Base-by-base conservation (phyloP, 30 jellyfish, hydroid and myxozoan species). In the Clytia hemisphaerica region DNA sequence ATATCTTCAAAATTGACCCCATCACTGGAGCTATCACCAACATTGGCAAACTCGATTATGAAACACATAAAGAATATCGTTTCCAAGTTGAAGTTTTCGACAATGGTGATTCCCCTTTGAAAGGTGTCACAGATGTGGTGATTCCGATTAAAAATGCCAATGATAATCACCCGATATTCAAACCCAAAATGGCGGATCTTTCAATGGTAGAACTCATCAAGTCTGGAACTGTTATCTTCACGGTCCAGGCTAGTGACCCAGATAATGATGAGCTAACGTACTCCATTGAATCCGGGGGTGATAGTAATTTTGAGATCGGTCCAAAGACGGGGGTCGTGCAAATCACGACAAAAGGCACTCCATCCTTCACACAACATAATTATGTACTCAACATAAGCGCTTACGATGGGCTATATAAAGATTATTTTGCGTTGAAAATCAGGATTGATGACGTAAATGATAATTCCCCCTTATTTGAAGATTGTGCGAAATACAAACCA, bases 11-110 rank as follows among this genome's bases (percentile, higher is more conserved):
- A 28, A 72, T 89, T 21, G 93, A 89, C 55, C 88, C 92, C 31
- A 71, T 89, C 37, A 80, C 88, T 2, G 98, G 98, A 1, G 93
- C 81, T 38, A 89, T 89, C 53, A 64, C 79, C 24, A 89, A 73
- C 62, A 83, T 89, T 36, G 72, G 81, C 33, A 63, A 77, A 22
- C 95, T 89, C 7, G 98, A 89, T 76, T 80, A 50, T 42, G 98
- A 89, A 28, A 89, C 93, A 24, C 65, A 22, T 55, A 40, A 61
- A 16, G 45, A 24, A 50, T 89, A 89, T 69, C 61, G 76, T 18
- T 89, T 89, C 38, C 84, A 81, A 24, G 98, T 81, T 25, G 67
- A 76, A 50, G 98, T 89, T 15, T 72, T 75, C 32, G 98, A 89
- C 58, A 64, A 84, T 32, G 98, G 95, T 2, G 78, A 26, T 5